These are phyloP conservation scores for Protobothrops flavoviridis DNA, from an alignment of 2,113 vertebrate genomes.

Conservation along the genomic window DNA sequence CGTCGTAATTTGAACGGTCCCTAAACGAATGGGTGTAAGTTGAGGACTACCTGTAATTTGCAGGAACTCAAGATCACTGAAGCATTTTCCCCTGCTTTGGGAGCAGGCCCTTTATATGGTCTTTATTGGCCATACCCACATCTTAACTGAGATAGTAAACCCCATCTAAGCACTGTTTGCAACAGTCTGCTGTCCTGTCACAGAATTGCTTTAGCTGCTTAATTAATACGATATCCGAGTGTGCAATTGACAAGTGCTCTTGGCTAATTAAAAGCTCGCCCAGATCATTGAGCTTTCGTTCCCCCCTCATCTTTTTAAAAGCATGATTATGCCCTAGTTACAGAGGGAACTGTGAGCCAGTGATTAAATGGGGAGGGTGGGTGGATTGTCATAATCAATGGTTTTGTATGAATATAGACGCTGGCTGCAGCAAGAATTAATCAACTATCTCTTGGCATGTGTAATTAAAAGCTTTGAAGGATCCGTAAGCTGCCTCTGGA, in stretches of 20 bases:
- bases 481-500: not conserved
- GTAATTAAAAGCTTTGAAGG: slow-evolving; percentile 1
- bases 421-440: not conserved
- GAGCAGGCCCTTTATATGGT: not conserved
- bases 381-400: not conserved
- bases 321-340: not conserved
- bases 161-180: not conserved
- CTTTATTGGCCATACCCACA: not conserved
- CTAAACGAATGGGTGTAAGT: not conserved
- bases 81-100: not conserved
- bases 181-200: not conserved
- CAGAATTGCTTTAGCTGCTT: not conserved
- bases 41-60: not conserved
- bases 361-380: not conserved
- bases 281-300: not conserved
- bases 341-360: not conserved
- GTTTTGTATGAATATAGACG: not conserved
- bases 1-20: not conserved
- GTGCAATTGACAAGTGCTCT: not conserved
- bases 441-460: not conserved
- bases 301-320: not conserved
- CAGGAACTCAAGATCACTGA: not conserved
- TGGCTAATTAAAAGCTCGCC: not conserved
- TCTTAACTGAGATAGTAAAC: not conserved
- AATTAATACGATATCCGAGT: not conserved